Percentiles rank a stretch among this genome's conserved stretches.
phyloP scores from a whole-genome alignment of 2,888 invertebrate species.

The Eremobia ochroleuca region DNA sequence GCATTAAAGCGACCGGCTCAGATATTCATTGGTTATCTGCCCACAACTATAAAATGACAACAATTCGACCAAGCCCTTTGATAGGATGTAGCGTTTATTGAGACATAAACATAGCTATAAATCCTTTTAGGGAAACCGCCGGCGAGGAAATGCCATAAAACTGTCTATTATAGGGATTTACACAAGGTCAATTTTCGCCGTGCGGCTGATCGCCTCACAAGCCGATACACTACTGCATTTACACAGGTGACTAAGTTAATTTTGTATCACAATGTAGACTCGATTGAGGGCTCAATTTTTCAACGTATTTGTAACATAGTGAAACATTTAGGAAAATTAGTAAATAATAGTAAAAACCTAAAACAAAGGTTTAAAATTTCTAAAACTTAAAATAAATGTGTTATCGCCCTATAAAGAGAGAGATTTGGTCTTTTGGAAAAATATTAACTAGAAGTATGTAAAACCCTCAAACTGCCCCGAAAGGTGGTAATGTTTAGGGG shows the following conservation, averaged over 20 bases:
- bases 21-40: slow-evolving; percentile 23
- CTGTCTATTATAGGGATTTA: background rate
- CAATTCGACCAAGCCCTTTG: slow-evolving; percentile 38
- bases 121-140: slow-evolving; percentile 19
- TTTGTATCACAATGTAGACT: no score
- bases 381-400: no score
- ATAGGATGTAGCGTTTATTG: slow-evolving; percentile 42
- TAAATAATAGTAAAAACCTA: no score
- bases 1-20: background rate
- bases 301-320: no score
- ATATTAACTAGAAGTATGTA: no score
- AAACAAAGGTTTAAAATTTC: no score
- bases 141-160: slow-evolving; percentile 37
- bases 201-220: background rate
- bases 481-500: no score
- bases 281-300: no score
- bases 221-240: background rate
- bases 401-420: no score
- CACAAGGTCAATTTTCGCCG: background rate
- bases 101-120: slow-evolving; percentile 48
- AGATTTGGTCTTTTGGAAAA: no score
- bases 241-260: background rate
- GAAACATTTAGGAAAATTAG: no score
- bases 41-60: slow-evolving; percentile 38
- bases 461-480: no score